Base-by-base conservation (phyloP, 2,888 invertebrate genomes). In the Dicyrtomina minuta region DNA sequence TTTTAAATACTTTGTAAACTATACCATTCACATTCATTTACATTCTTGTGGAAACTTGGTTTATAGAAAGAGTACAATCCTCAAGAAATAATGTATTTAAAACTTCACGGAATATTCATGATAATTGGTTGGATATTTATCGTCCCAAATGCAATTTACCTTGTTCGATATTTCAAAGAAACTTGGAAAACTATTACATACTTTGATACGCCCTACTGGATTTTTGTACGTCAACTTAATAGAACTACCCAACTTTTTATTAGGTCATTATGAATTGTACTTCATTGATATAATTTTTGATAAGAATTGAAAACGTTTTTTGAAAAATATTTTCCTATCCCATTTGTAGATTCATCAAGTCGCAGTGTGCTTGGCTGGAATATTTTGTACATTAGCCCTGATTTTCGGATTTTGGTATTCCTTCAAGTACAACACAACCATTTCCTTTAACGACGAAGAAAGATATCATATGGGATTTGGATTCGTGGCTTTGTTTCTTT, bases 91-190 rank as follows among this genome's bases (percentile, higher is more conserved):
- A 41, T 60, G 39, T 60, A 41, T 13, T 22, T 22, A 22, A 60
- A 39, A 43, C 13, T 60, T 20, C 60, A 60, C 20, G 60, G 60
- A 20, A 20, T 60, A 2, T 60, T 60, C 20, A 60, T 60, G 60
- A 22, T 60, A 22, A 41, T 60, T 41, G 60, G 39, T 20, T 60
- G 60, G 60, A 60, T 60, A 10, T n/a, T 39, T 20, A 39, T 41
- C 41, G n/a, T 60, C 12, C 60, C 60, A 1, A 60, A 60, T 60
- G 41, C 39, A 10, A 33, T 17, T 39, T 60, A 39, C 43, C 5
- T 60, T 5, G 43, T 41, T 13, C 39, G 60, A 60, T 60, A 60
- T 22, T 60, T 60, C 22, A 33, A 43, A 60, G 60, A 60, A 20
- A 41, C 60, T 41, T 60, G 60, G 60, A 41, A n/a, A 20, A 41